Evolutionary conservation across 1,140 invertebrate genomes (phyloP), one percentile per base, ranked within the genome.

Genomic region (Dendrolimus kikuchii): DNA sequence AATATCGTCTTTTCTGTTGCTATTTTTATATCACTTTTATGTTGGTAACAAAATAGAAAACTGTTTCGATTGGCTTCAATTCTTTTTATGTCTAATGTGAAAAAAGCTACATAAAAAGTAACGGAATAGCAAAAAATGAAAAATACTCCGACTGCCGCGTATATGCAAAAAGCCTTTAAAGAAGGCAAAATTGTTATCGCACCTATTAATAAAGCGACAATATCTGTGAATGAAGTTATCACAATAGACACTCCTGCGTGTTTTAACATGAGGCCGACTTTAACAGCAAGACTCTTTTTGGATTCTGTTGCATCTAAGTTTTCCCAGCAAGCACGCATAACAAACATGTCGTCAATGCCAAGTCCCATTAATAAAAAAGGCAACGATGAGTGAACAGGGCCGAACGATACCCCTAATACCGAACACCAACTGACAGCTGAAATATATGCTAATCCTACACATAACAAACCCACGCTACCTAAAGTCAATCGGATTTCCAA

Each of bases 191-290:
- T 92, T 48, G 92, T 93, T 2, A 92, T 91, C 49, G 92, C 88
- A 45, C 92, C 92, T 43, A 94, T 91, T 43, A 93, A 75, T 63
- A 94, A 94, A 40, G 94, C 94, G 8, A 95, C 90, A 52, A 95
- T 90, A 78, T 96, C 94, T 2, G 94, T 96, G 46, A 95, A 83
- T 5, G 94, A 95, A 6, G 95, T 96, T 5, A 96, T 91, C 5
- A 92, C 94, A 51, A 96, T 95, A 5, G 94, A 95, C 0, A 94
- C 92, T 5, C 94, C 95, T 23, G 94, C 94, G 69, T 94, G 92
- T 74, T 93, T 91, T 51, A 96, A 74, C 80, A 93, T 92, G 23
- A 91, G 66, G 4, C 90, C 93, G 44, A 94, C 84, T 76, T 89
- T 89, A 65, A 92, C 87, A 6, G 88, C 84, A 9, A 93, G 60